Base-by-base conservation (phyloP, 2,113 vertebrate species). In the Agelaius phoeniceus region DNA sequence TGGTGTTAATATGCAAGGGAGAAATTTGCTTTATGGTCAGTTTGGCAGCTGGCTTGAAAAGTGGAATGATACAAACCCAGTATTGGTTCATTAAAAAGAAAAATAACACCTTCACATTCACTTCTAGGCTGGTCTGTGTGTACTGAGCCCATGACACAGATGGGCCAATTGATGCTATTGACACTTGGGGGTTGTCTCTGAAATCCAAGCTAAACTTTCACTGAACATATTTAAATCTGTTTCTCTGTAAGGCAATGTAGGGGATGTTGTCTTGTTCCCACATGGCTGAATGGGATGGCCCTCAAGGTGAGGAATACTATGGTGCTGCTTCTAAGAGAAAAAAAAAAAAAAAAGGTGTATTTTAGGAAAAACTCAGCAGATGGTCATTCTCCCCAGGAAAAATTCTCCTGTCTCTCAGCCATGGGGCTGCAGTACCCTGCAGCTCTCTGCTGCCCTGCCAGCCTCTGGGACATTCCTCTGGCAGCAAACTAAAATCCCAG, bases 391-490 rank as follows among this genome's bases (percentile, higher is more conserved):
- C 14, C 9, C 13, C 15, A 35, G 81, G 41, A 91, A 74, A 54
- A 65, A 22, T 13, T 65, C 9, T 65, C 26, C n/a, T 58, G 11
- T 48, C 0, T 0, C 58, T 87, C 66, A 84, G 26, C 37, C 16
- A 0, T 12, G 43, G 59, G 44, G 44, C 52, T 69, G 6, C 2
- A 9, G 31, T 21, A 11, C 0, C 0, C 19, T 51, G 11, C 43
- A 41, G 51, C 62, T 66, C 26, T 24, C 49, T 85, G 55, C 82
- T 46, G 71, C 86, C 74, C 59, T 77, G 82, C 68, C 4, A 8
- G 5, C 55, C 49, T 48, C 28, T 31, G 54, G 49, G 28, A 9
- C 27, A 11, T 55, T 91, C n/a, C n/a, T 77, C 41, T 59, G 5
- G 30, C 1, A 12, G 17, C 43, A 9, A 8, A 21, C 5, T 10